These are phyloP conservation scores for Ibidorhyncha struthersii DNA, from an alignment of 2,113 vertebrate genomes.

Conservation along the genomic window DNA sequence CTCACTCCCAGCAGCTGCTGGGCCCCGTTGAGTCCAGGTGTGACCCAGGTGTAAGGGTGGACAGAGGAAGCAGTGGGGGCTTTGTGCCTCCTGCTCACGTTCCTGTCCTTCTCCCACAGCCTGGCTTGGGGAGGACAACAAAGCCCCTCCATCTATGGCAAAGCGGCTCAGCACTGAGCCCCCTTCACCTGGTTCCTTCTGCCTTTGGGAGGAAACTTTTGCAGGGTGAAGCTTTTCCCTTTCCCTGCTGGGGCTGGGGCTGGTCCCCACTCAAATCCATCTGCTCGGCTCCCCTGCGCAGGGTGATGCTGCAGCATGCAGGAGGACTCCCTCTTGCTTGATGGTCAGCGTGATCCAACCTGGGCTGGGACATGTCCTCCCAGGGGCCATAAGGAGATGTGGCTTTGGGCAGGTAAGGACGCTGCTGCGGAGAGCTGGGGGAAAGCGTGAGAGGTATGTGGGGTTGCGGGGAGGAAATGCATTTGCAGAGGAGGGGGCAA, in stretches of 20 bases:
- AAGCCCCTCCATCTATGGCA: background rate
- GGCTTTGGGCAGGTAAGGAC: background rate
- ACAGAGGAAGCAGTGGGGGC: background rate
- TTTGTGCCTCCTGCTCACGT: background rate
- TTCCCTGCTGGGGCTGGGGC: background rate
- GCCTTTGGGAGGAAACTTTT: background rate
- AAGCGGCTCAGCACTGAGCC: background rate
- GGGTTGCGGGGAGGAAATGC: background rate
- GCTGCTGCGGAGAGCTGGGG: background rate
- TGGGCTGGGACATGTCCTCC: background rate
- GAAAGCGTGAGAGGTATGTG: background rate
- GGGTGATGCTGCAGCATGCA: background rate
- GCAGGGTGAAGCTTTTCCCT: background rate
- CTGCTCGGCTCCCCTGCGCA: fast-evolving
- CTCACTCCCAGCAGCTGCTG: background rate
- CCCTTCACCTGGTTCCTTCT: background rate
- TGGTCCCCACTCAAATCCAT: no score
- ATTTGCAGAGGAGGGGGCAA: background rate
- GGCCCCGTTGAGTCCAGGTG: background rate
- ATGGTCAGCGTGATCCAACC: fast-evolving
- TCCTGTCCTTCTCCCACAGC: background rate
- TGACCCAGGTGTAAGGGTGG: no score
- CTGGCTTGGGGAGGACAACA: background rate
- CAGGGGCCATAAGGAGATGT: background rate
- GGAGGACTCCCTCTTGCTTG: background rate